Evolutionary conservation across 2,113 vertebrate species (phyloP), one percentile per base, ranked within the genome.

Genomic region (Ibidorhyncha struthersii): DNA sequence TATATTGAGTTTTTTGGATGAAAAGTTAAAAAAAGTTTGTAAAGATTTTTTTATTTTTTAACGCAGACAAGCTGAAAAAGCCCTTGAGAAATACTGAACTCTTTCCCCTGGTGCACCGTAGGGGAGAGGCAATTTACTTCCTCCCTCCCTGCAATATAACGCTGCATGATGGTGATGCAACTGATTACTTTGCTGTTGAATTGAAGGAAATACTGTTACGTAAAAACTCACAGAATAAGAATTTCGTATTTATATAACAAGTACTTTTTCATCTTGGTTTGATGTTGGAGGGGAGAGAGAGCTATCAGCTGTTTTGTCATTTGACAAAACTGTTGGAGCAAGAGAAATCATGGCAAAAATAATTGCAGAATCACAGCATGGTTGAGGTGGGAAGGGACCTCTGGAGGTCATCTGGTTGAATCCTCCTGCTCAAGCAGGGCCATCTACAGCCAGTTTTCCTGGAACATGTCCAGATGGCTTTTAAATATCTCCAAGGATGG

Each of bases 161-260:
- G 3, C n/a, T 41, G 32, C 50, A 20, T n/a, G 89, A 25, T 56
- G n/a, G 41, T 83, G 65, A 79, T 78, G 61, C 43, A 91, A 30
- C 63, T 80, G 53, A 77, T 88, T 84, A 26, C 85, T 95, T 78
- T 67, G 55, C 38, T 93, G 74, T 89, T 96, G 86, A 96, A 95
- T 96, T 94, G 81, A 78, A 91, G 89, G 89, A 96, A 97, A 78
- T 71, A 8, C 41, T 63, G 6, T 78, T 92, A 79, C 0, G 0
- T 84, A 81, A 90, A 94, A 94, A 66, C 27, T 49, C 70, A 4
- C 14, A 56, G 67, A 86, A 23, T 43, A 81, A 92, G 45, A 74
- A 27, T 55, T 67, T 81, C 0, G 0, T 80, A 36, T 92, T 89
- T 97, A 40, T 67, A 10, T 59, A 87, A 38, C 9, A 36, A 89